phyloP scores from a whole-genome alignment of 1,140 invertebrate species.

The Venturia canescens region DNA sequence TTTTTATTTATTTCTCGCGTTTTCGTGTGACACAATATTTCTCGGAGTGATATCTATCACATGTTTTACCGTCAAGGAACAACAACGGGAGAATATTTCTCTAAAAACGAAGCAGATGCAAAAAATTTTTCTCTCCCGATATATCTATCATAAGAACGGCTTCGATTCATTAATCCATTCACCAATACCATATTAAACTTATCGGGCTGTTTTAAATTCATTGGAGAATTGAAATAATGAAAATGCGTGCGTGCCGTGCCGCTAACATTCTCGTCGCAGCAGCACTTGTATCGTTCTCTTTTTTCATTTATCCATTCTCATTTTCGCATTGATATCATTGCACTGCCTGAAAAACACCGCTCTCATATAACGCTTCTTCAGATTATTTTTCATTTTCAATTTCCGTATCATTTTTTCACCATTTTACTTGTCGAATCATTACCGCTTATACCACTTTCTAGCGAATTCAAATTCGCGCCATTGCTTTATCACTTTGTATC shows the following conservation, averaged over 20 bases:
- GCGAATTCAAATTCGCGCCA: too few relatives aligned
- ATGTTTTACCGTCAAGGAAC: neutral
- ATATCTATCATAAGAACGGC: too few relatives aligned
- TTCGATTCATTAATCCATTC: too few relatives aligned
- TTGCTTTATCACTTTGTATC: too few relatives aligned
- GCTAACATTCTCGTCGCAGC: slow-evolving; percentile 26
- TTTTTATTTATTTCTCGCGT: slow-evolving; percentile 47
- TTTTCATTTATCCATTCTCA: slow-evolving; percentile 9
- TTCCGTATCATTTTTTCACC: neutral
- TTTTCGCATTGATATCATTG: slow-evolving; percentile 19
- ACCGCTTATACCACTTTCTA: too few relatives aligned
- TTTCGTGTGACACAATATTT: neutral
- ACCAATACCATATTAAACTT: too few relatives aligned
- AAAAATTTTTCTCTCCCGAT: too few relatives aligned
- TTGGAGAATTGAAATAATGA: neutral
- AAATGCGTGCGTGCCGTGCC: neutral
- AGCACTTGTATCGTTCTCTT: too few relatives aligned
- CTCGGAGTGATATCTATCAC: slow-evolving; percentile 8
- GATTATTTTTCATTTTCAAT: neutral
- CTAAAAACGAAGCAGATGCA: neutral
- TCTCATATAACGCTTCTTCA: slow-evolving; percentile 46
- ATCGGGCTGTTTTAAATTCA: neutral
- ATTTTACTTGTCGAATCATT: neutral
- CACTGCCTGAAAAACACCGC: slow-evolving; percentile 53
- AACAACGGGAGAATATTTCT: neutral